Conservation (phyloP, 2,797 vertebrate species). For the Argya squamiceps region DNA sequence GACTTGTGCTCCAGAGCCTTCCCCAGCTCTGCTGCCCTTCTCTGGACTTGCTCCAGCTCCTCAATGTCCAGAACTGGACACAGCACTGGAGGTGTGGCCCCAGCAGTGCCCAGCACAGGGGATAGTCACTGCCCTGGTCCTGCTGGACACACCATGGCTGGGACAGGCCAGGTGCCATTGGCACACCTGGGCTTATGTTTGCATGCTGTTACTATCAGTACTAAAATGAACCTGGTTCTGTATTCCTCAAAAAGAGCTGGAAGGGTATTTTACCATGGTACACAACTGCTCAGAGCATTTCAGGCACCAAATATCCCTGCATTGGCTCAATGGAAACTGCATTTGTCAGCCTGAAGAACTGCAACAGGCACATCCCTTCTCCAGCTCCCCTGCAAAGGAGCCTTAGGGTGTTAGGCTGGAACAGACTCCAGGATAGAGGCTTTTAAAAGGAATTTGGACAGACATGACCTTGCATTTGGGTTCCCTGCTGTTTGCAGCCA, state of each 20-base stretch:
- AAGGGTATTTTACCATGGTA: background rate
- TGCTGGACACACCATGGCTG: background rate
- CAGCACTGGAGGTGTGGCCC: background rate
- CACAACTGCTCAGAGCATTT: background rate
- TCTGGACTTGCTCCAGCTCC: background rate
- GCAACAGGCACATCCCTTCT: background rate
- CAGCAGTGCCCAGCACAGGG: background rate
- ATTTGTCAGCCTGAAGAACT: background rate
- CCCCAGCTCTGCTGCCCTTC: background rate
- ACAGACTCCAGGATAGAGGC: fast-evolving
- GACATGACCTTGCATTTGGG: background rate
- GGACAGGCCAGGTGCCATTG: background rate
- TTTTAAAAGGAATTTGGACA: background rate
- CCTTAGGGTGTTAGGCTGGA: background rate
- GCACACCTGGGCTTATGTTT: background rate
- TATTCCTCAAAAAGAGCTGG: background rate
- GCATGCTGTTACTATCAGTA: too few species aligned
- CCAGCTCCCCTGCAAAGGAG: background rate
- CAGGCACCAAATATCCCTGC: background rate
- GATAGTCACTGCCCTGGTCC: background rate
- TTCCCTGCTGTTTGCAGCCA: background rate
- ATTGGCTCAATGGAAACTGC: background rate
- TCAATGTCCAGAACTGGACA: background rate
- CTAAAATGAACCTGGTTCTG: background rate
- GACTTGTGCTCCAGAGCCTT: background rate